Conservation (phyloP, 2,888 invertebrate genomes). For the Drosophila colorata region DNA sequence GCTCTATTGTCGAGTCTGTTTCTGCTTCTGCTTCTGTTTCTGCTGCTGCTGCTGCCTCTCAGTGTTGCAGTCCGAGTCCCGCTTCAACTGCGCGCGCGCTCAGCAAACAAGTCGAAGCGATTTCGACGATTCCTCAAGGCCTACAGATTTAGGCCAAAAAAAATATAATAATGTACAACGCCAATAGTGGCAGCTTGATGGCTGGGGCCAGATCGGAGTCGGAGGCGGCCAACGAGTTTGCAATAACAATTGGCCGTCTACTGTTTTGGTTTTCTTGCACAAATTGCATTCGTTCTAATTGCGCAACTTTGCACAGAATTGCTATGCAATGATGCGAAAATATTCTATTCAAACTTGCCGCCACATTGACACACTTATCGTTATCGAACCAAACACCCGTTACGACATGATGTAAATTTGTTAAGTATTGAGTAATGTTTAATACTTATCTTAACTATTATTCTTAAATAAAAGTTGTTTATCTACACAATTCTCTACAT, state of each 20-base stretch:
- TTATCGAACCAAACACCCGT: slow-evolving; percentile 25
- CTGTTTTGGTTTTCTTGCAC: slow-evolving; percentile 54
- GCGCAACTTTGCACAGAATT: slow-evolving; percentile 47
- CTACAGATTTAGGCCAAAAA: slow-evolving; percentile 79
- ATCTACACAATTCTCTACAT: background rate
- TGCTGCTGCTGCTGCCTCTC: slow-evolving; percentile 40
- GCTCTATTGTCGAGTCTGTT: slow-evolving; percentile 53
- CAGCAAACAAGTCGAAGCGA: slow-evolving; percentile 79
- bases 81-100: slow-evolving; percentile 69
- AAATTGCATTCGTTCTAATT: slow-evolving; percentile 76
- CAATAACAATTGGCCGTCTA: slow-evolving; percentile 56
- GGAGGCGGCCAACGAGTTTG: slow-evolving; percentile 53
- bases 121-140: slow-evolving; percentile 81
- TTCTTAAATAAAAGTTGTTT: no score
- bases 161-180: slow-evolving; percentile 56
- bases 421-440: background rate
- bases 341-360: slow-evolving; percentile 46
- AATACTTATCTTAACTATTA: background rate
- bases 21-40: slow-evolving; percentile 12
- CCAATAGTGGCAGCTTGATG: slow-evolving; percentile 47
- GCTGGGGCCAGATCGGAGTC: slow-evolving; percentile 42
- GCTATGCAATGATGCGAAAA: slow-evolving; percentile 47
- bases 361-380: slow-evolving; percentile 36
- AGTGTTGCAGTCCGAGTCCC: slow-evolving; percentile 57
- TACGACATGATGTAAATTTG: background rate